phyloP scores from a whole-genome alignment of 2,797 vertebrate species.

The Poeciliopsis turneri region DNA sequence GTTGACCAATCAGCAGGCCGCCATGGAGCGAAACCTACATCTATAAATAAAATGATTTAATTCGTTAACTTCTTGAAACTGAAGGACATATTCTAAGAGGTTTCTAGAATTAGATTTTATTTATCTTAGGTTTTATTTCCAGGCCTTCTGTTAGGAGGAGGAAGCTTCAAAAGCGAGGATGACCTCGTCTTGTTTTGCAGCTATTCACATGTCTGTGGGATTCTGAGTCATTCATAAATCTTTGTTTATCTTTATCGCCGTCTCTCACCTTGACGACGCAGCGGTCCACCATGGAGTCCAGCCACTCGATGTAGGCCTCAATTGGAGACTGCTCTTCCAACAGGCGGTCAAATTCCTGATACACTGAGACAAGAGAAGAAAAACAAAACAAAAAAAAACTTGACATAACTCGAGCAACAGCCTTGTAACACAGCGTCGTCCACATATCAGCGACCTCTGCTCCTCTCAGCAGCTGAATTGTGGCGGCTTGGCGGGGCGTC shows the following conservation, averaged over 20 bases:
- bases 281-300: slow-evolving; percentile 98
- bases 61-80: not conserved
- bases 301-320: slow-evolving; percentile 97
- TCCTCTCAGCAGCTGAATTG: slow-evolving; percentile 62
- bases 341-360: slow-evolving; percentile 97
- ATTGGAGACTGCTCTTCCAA: slow-evolving; percentile 98
- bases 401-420: slow-evolving; percentile 8
- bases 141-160: not conserved
- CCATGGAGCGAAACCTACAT: not conserved
- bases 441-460: slow-evolving; percentile 70
- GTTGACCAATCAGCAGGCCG: not conserved
- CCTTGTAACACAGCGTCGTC: slow-evolving; percentile 33
- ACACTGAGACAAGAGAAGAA: slow-evolving; percentile 82
- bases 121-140: not conserved
- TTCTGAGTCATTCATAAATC: not conserved
- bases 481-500: slow-evolving; percentile 73
- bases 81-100: not conserved
- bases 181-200: not conserved
- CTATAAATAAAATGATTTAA: not conserved
- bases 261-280: slow-evolving; percentile 94
- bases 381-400: not conserved
- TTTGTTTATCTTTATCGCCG: not conserved
- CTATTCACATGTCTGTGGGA: slow-evolving; percentile 18
- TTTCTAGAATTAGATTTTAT: not conserved
- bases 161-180: not conserved